phyloP scores from a whole-genome alignment of 1,140 invertebrate species.

The Ephestia elutella region DNA sequence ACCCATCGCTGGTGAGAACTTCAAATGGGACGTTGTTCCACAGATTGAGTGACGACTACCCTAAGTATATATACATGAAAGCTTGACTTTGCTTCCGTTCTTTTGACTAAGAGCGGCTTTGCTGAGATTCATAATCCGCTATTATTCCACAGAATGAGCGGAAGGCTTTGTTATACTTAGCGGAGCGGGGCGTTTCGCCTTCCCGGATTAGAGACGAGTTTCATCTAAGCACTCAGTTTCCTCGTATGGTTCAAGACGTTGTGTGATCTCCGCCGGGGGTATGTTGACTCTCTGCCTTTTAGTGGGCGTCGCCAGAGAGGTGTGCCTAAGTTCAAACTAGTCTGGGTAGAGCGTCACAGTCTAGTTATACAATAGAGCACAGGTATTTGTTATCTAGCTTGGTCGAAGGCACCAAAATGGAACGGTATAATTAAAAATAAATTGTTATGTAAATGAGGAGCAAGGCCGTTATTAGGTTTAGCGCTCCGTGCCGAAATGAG shows the following conservation, averaged over 20 bases:
- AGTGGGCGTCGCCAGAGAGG: neutral
- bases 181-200: neutral
- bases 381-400: conserved; percentile 12
- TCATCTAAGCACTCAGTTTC: neutral
- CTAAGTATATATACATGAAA: neutral
- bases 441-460: conserved; percentile 19
- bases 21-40: conserved; percentile 10
- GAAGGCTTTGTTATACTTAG: neutral
- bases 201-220: neutral
- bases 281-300: conserved; percentile 1
- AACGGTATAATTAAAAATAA: conserved; percentile 20
- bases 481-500: conserved; percentile 8
- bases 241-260: neutral
- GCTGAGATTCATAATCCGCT: neutral
- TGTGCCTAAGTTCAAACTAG: conserved; percentile 8
- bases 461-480: conserved; percentile 13
- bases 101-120: neutral
- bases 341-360: neutral
- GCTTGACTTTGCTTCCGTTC: neutral
- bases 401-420: conserved; percentile 5
- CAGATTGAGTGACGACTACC: neutral
- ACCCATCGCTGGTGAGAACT: conserved; percentile 26
- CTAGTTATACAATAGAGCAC: neutral
- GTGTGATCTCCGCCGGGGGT: neutral
- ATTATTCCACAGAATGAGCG: neutral